Evolutionary conservation across 1,140 invertebrate species (phyloP).

Genomic region (Teleogryllus occipitalis): DNA sequence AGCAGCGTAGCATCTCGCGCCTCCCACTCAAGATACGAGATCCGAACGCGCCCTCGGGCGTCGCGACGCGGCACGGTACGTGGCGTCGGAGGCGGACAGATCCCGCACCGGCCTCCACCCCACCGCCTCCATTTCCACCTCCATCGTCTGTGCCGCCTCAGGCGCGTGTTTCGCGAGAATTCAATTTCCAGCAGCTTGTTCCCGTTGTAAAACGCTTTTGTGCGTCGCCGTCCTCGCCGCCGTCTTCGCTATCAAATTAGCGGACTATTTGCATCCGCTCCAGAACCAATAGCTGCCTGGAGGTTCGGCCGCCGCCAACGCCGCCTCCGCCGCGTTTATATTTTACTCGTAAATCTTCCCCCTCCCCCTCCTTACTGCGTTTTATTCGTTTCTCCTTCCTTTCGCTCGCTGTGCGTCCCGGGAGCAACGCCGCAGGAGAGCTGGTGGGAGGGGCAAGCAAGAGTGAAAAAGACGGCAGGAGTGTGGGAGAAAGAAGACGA

Average conservation of each 20-base stretch:
- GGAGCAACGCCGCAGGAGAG: neutral
- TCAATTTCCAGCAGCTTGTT: constrained; percentile 1
- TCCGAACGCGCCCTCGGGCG: too few species aligned
- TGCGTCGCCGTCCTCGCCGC: neutral
- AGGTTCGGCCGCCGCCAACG: neutral
- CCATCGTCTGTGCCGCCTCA: neutral
- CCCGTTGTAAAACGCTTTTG: neutral
- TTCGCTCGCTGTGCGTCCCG: neutral
- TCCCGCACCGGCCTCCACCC: too few species aligned
- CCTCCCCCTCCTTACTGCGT: neutral
- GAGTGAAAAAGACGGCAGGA: too few species aligned
- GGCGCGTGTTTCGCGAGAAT: neutral
- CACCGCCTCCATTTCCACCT: too few species aligned
- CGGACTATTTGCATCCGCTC: neutral
- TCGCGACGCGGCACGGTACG: too few species aligned
- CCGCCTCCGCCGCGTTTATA: neutral
- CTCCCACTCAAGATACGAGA: too few species aligned
- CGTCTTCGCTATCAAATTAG: neutral
- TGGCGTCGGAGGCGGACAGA: too few species aligned
- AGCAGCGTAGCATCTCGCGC: too few species aligned
- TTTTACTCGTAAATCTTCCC: constrained; percentile 1
- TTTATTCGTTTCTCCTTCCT: constrained; percentile 4
- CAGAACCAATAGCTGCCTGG: neutral
- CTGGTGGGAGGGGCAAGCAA: too few species aligned
- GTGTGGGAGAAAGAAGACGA: too few species aligned